Evolutionary conservation across 1,140 invertebrate species (phyloP), one percentile per base, ranked within the genome.

Genomic region (Cardiocondyla obscurior): DNA sequence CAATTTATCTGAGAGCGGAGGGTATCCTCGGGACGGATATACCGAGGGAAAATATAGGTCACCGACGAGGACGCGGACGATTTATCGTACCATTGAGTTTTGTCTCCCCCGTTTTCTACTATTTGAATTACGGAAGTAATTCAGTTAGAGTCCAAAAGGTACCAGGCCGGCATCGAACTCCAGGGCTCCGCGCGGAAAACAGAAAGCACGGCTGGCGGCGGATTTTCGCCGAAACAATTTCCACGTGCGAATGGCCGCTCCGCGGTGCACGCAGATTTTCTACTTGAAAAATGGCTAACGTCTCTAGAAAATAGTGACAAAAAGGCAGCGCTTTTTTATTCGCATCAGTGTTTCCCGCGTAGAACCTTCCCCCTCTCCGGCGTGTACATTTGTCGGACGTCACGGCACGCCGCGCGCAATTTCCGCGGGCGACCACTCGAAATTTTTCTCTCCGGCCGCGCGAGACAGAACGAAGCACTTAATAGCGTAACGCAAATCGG

Each of bases 211-310:
- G 16, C 33, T 62, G 39, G 39, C 33, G 69, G 39, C 69, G 46
- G 22, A n/a, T 5, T 58, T 28, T 42, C 42, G 19, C 30, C 30
- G 73, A 36, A 76, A 76, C 19, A 64, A 76, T 76, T 76, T 76
- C 30, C 39, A 36, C 42, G 55, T n/a, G 39, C 72, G 58, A 76
- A 65, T 49, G 60, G 55, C 36, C n/a, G 25, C 30, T 25, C 65
- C n/a, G n/a, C n/a, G n/a, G 46, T 42, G 57, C 16, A 67, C 60
- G 74, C 74, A 53, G 46, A 79, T 79, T 79, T n/a, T 46, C 62
- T 67, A 51, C 30, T 39, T 51, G 74, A 79, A 77, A 67, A 77
- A 77, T 77, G 28, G 46, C 74, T 19, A 22, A 16, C 46, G 46
- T 53, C 60, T 65, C 60, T 42, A 42, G 60, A 28, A 67, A 77